Evolutionary conservation across 2,113 vertebrate species (phyloP), one percentile per base, ranked within the genome.

Genomic region (Hippocampus guttulatus): DNA sequence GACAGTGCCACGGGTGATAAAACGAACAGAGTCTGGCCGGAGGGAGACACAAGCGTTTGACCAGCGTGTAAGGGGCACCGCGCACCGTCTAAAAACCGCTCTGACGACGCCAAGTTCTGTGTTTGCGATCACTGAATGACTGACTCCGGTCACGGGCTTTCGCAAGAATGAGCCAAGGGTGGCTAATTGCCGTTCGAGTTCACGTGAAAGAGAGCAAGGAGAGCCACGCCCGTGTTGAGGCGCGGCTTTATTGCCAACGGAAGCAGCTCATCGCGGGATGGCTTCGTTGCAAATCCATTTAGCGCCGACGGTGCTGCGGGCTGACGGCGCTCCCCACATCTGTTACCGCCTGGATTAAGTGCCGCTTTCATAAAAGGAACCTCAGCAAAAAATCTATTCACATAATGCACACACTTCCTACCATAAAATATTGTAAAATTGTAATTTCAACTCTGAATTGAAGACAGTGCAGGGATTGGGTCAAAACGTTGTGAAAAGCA

Each of bases 251-350:
- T 83, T 88, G 87, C 79, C 41, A 73, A 78, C 74, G 78, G 85
- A 88, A 91, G 88, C 85, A 86, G 73, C 90, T 88, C 86, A 87
- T 90, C 87, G 81, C 82, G 76, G 33, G 79, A 88, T 75, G 71
- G 81, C 82, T 85, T 92, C 87, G 88, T 89, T 90, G 88, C 78
- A 88, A 90, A 91, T 89, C 90, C 86, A 90, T 91, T 91, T 88
- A 89, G 76, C 81, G 89, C 90, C 89, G 88, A 89, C 92, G 89
- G 88, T 67, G 73, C 76, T 63, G 81, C 71, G 33, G 88, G 75
- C 84, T 88, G 88, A 81, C 73, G 75, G 82, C 74, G 75, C 80
- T 80, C 70, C 43, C 76, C 81, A 25, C 83, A 80, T 86, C 81
- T 85, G 82, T 76, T 71, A 18, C 76, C 70, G 75, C 52, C 76